phyloP scores from a whole-genome alignment of 2,797 vertebrate species.

The Jordanella pulchra region DNA sequence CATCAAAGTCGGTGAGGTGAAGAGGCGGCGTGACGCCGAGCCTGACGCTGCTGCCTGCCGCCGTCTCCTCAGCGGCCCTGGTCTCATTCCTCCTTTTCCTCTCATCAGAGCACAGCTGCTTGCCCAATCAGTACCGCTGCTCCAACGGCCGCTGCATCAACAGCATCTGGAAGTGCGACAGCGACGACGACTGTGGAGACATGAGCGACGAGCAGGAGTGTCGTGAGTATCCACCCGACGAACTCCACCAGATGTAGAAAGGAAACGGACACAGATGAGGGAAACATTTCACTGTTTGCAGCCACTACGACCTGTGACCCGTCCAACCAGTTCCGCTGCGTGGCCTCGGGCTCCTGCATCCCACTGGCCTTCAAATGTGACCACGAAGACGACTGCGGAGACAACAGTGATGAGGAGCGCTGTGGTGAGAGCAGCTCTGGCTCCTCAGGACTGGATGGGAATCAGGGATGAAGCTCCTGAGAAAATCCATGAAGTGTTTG shows the following conservation, averaged over 20 bases:
- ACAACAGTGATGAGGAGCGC: constrained; percentile 95
- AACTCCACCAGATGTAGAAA: not conserved
- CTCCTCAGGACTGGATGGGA: not conserved
- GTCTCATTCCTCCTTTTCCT: constrained; percentile 4
- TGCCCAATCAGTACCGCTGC: constrained; percentile 94
- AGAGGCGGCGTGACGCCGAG: not conserved
- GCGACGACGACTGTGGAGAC: constrained; percentile 96
- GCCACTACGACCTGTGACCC: constrained; percentile 91
- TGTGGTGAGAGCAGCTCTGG: constrained; percentile 84
- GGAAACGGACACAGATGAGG: not conserved
- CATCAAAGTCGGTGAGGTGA: constrained; percentile 84
- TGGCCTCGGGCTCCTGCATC: constrained; percentile 92
- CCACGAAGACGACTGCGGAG: constrained; percentile 96
- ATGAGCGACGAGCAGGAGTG: constrained; percentile 97
- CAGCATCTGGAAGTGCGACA: constrained; percentile 98
- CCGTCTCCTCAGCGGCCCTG: not conserved
- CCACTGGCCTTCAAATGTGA: constrained; percentile 96
- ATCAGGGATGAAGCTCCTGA: not conserved
- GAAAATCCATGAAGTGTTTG: not conserved
- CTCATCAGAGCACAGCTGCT: constrained; percentile 87
- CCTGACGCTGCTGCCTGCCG: not conserved
- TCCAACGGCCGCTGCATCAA: constrained; percentile 96
- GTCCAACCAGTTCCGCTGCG: constrained; percentile 91
- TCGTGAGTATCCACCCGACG: constrained; percentile 82
- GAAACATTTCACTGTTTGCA: constrained; percentile 45